A percentile compares a stretch with the other conserved stretches of the same genome.
phyloP scores from a whole-genome alignment of 1,140 invertebrate genomes.

The Heliconius nattereri region DNA sequence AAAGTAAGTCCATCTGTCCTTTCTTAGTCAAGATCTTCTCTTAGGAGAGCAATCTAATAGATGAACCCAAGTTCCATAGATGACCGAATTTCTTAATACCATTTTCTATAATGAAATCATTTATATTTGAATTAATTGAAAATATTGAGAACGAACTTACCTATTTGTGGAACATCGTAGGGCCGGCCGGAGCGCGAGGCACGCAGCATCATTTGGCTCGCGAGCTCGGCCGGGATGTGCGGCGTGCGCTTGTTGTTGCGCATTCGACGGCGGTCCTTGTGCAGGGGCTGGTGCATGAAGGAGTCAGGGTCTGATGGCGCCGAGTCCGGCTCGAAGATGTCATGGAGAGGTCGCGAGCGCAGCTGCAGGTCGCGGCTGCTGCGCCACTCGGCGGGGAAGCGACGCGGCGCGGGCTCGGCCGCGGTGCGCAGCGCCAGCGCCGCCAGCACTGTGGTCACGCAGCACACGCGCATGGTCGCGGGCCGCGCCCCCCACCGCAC shows the following conservation, averaged over 20 bases:
- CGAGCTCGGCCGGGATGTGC: conserved; percentile 65
- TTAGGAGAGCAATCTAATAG: too few species aligned
- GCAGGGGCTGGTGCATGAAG: conserved; percentile 48
- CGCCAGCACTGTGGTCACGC: conserved; percentile 67
- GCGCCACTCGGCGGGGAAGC: conserved; percentile 64
- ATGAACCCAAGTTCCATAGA: too few species aligned
- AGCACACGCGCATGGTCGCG: conserved; percentile 69
- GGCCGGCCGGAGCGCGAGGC: conserved; percentile 70
- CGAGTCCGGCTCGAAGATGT: conserved; percentile 61
- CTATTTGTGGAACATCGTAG: conserved; percentile 77
- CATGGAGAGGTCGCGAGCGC: conserved; percentile 61
- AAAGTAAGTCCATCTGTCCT: too few species aligned
- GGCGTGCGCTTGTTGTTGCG: conserved; percentile 66
- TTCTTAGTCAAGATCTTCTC: too few species aligned
- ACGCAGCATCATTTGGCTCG: conserved; percentile 75
- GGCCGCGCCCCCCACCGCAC: conserved; percentile 61
- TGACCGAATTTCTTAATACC: too few species aligned
- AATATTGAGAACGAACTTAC: conserved; percentile 43
- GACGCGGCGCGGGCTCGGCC: conserved; percentile 63
- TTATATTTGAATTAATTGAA: not conserved
- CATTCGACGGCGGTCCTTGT: conserved; percentile 61
- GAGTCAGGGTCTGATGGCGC: conserved; percentile 40
- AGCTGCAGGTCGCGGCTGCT: conserved; percentile 57
- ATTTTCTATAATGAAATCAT: too few species aligned
- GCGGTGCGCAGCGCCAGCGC: conserved; percentile 70